phyloP scores from a whole-genome alignment of 2,888 invertebrate species.

The Malthinus seriepunctatus region DNA sequence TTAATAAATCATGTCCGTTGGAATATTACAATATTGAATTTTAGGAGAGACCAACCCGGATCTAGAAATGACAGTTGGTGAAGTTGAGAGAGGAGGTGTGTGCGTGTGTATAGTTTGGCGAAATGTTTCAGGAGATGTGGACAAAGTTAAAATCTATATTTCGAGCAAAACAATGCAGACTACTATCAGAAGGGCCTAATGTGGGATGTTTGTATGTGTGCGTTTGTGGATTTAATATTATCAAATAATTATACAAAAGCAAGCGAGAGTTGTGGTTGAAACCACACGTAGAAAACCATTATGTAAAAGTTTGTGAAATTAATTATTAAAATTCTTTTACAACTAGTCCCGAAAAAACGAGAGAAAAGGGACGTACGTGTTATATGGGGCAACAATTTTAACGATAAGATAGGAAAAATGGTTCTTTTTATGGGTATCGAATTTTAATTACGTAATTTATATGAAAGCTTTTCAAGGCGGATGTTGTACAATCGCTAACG shows the following conservation, averaged over 20 bases:
- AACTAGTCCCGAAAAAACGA: background rate
- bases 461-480: slow-evolving; percentile 24
- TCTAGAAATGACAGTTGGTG: slow-evolving; percentile 43
- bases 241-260: slow-evolving; percentile 28
- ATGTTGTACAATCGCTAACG: slow-evolving; percentile 18
- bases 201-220: slow-evolving; percentile 9
- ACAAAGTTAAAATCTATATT: slow-evolving; percentile 21
- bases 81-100: background rate
- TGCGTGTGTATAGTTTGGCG: too few species aligned
- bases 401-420: slow-evolving; percentile 7
- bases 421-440: slow-evolving; percentile 27
- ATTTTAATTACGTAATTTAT: slow-evolving; percentile 32
- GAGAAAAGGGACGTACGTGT: background rate
- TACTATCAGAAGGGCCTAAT: background rate
- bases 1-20: slow-evolving; percentile 43
- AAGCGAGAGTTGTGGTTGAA: slow-evolving; percentile 19
- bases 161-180: slow-evolving; percentile 25
- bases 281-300: slow-evolving; percentile 16
- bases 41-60: slow-evolving; percentile 33
- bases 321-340: slow-evolving; percentile 2
- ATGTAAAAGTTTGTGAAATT: slow-evolving; percentile 3
- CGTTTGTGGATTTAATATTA: slow-evolving; percentile 23
- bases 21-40: slow-evolving; percentile 38
- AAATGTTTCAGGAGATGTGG: slow-evolving; percentile 1
- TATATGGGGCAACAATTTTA: slow-evolving; percentile 14